Base-by-base conservation (phyloP, 2,888 invertebrate species). In the Scotopteryx bipunctaria region DNA sequence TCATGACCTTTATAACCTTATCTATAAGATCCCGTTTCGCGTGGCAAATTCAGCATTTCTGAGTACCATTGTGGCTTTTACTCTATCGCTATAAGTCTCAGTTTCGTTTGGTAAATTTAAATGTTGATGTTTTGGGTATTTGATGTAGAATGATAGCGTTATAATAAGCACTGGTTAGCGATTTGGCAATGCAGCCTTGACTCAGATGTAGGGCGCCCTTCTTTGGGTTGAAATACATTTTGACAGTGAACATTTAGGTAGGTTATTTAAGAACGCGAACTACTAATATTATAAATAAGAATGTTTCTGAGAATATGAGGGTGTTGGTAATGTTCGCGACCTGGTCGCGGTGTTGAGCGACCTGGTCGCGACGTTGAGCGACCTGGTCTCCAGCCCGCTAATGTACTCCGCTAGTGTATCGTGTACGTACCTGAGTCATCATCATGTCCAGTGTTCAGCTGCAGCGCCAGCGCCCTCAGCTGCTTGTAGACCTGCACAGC, bases 381-480 rank as follows among this genome's bases (percentile, higher is more conserved):
- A n/a, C n/a, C n/a, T n/a, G n/a, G n/a, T n/a, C n/a, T n/a, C n/a
- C n/a, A n/a, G n/a, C n/a, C n/a, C n/a, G n/a, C n/a, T 19, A 19
- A 2, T 19, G 1, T 6, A 5, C 19, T 5, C 6, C 3, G 6
- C 3, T 5, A 16, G 16, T 16, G 15, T 8, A 35, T 5, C 4
- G 5, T 19, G 19, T 3, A 5, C 49, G 74, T 71, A 87, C 94
- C 94, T 76, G 94, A 94, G 69, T 93, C 93, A 74, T 95, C 95
- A 72, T 95, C 95, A 64, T 94, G 94, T 63, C 95, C 94, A 15
- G 94, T 93, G 71, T 95, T 94, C 6, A 96, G 86, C 66, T 95
- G 95, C 62, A 94, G 91, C 56, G 95, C 94, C 54, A 96, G 83
- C 41, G 94, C 91, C 65, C 95, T 91, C 57, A 96, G 86, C 77